Evolutionary conservation across 2,113 vertebrate genomes (phyloP).

Genomic region (Machaerirhynchus nigripectus): DNA sequence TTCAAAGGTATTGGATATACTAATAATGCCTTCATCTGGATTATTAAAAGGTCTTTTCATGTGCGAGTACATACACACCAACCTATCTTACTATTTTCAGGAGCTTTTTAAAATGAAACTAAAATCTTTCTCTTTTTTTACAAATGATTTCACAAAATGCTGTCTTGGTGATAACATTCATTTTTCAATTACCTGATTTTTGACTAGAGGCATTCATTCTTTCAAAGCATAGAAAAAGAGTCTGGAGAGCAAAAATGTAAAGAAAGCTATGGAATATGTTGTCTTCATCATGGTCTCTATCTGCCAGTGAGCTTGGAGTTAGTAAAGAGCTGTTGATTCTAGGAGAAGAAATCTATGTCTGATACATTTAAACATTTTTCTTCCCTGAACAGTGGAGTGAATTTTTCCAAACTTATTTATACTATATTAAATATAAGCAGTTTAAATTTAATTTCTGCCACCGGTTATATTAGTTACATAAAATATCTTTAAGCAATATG

Average conservation of each 20-base stretch:
- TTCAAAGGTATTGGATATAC: too few species aligned
- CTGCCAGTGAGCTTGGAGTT: not conserved
- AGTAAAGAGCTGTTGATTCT: not conserved
- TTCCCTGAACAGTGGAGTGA: not conserved
- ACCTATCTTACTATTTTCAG: too few species aligned
- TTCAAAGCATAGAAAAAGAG: not conserved
- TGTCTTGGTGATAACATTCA: not conserved
- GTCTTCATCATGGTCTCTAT: not conserved
- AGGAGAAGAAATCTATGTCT: not conserved
- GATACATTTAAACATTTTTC: not conserved
- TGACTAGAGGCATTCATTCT: not conserved
- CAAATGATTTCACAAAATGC: too few species aligned
- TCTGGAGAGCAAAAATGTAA: not conserved
- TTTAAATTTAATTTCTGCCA: not conserved
- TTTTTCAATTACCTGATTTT: constrained; percentile 1
- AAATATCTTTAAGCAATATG: not conserved
- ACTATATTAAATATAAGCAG: not conserved
- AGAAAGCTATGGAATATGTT: not conserved
- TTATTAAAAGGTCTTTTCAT: too few species aligned
- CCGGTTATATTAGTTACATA: not conserved
- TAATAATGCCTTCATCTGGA: too few species aligned
- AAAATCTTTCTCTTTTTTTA: too few species aligned
- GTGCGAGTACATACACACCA: too few species aligned
- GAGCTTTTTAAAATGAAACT: too few species aligned
- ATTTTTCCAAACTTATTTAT: not conserved